Percentiles rank a stretch among this genome's conserved stretches.
phyloP scores from a whole-genome alignment of 2,888 invertebrate species.

The Synergus laeviventris region DNA sequence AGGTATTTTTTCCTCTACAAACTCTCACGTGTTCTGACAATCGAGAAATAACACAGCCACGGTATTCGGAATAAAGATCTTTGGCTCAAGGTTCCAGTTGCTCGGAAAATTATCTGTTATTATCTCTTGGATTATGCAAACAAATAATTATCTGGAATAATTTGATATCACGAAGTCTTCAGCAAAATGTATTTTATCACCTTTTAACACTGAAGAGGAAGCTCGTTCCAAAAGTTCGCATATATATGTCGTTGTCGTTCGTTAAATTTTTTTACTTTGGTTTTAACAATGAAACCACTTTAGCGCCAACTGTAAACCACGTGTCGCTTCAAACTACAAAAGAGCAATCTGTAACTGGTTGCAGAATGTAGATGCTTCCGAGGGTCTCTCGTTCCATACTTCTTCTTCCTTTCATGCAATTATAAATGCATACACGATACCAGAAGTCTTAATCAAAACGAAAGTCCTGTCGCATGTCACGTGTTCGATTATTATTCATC shows the following conservation, averaged over 20 bases:
- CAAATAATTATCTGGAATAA: slow-evolving; percentile 13
- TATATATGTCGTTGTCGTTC: neutral
- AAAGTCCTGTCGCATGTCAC: slow-evolving; percentile 47
- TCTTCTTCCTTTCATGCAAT: neutral
- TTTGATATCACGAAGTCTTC: neutral
- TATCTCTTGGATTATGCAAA: neutral
- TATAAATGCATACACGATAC: neutral
- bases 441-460: neutral
- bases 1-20: neutral
- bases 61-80: neutral
- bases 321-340: neutral
- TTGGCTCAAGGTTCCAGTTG: slow-evolving; percentile 2
- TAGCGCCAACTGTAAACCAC: neutral
- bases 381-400: neutral
- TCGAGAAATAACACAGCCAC: neutral
- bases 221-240: neutral
- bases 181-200: neutral
- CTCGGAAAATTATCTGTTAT: slow-evolving; percentile 3
- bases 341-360: neutral
- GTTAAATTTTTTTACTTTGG: neutral
- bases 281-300: too few relatives aligned
- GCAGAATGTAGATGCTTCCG: neutral
- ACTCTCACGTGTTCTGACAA: neutral
- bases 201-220: neutral
- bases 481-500: slow-evolving; percentile 48